These are phyloP conservation scores for Hypsibius dujardini DNA, from an alignment of 1,140 invertebrate species.

Conservation along the genomic window DNA sequence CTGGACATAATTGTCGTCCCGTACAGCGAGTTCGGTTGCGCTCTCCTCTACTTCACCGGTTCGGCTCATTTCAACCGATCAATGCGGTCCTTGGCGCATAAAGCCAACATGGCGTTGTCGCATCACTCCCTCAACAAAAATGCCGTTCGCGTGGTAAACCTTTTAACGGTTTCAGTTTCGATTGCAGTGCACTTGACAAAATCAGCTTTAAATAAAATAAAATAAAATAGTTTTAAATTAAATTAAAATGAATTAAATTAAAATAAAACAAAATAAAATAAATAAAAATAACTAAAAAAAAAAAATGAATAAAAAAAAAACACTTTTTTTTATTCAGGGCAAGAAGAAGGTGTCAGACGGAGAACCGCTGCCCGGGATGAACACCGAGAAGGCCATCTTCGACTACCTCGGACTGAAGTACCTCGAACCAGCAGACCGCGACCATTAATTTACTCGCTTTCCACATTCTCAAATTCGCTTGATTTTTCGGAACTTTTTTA, in stretches of 20 bases:
- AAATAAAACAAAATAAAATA: too few relatives aligned
- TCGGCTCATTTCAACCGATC: conserved; percentile 41
- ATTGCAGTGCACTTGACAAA: too few relatives aligned
- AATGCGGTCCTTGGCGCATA: conserved; percentile 36
- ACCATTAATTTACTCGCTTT: too few relatives aligned
- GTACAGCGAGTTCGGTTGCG: conserved; percentile 36
- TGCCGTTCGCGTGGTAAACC: conserved; percentile 31
- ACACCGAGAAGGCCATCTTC: conserved; percentile 36
- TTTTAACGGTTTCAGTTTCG: too few relatives aligned
- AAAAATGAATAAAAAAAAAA: too few relatives aligned
- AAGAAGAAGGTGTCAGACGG: conserved; percentile 33
- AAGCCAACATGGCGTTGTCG: conserved; percentile 38
- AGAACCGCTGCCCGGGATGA: conserved; percentile 30
- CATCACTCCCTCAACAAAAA: conserved; percentile 36
- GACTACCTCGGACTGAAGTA: conserved; percentile 32
- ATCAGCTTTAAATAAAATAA: too few relatives aligned
- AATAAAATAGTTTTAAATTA: too few relatives aligned
- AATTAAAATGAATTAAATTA: too few relatives aligned
- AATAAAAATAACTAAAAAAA: too few relatives aligned
- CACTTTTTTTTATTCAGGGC: too few relatives aligned
- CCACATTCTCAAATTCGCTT: too few relatives aligned
- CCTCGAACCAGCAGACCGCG: conserved; percentile 35
- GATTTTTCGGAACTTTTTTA: too few relatives aligned
- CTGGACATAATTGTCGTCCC: conserved; percentile 40
- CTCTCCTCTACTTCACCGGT: conserved; percentile 40